Evolutionary conservation across 2,888 invertebrate genomes (phyloP), one percentile per base, ranked within the genome.

Genomic region (Dolomedes plantarius): DNA sequence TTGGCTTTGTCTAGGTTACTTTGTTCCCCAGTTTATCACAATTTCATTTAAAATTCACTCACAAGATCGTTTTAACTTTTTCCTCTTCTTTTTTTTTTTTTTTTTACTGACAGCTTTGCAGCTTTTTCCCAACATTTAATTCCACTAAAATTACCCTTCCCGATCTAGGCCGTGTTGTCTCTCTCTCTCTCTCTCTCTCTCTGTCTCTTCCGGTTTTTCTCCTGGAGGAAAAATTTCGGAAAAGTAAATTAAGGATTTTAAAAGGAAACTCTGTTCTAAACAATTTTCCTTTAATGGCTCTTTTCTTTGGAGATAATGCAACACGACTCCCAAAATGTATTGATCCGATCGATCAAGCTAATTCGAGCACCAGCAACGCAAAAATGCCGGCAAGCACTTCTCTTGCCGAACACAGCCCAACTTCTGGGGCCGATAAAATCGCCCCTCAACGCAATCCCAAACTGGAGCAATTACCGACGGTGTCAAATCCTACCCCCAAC

Each of bases 401-500:
- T 2, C 2, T 16, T 2, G 16, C 46, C n/a, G n/a, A n/a, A n/a
- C n/a, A n/a, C n/a, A n/a, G 2, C 9, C 16, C 13, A 16, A 16
- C 46, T 16, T 16, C 16, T 46, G 2, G 16, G 3, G 16, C 46
- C 13, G 46, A 46, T 46, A 46, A 46, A 46, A 46, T 16, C 9
- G 2, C 16, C 16, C 46, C 2, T 46, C 46, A 7, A 13, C 46
- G 6, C 46, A 9, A 5, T 2, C 6, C 2, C 46, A 46, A 46
- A 11, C 16, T 46, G 11, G 36, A 46, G 56, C 67, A 81, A 74
- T 81, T 81, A 81, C 81, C 41, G 27, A 41, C 74, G 27, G 36
- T 81, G 74, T 73, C 67, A 74, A 74, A 81, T 67, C 68, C 56
- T 27, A 27, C 50, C 36, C 46, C 27, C 27, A 69, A 75, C 56